Conservation (phyloP, 1,140 invertebrate species). For the Euura saliciscinereae region DNA sequence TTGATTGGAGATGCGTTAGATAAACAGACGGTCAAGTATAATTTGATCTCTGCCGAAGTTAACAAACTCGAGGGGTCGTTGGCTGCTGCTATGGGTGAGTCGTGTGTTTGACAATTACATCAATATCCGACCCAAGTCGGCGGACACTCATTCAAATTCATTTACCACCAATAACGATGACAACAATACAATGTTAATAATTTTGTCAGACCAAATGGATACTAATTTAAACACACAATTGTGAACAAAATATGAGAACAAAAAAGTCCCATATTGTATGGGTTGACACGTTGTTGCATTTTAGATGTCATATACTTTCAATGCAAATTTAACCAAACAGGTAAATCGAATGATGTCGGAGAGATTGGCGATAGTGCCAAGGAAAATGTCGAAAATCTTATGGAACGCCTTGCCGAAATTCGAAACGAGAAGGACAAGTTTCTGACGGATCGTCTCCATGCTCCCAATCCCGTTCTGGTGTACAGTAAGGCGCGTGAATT, state of each 20-base stretch:
- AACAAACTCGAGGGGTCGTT: constrained; percentile 39
- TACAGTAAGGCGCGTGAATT: constrained; percentile 41
- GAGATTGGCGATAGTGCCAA: constrained; percentile 14
- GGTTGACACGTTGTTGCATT: no score
- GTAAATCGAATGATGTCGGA: constrained; percentile 23
- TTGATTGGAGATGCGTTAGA: constrained; percentile 42
- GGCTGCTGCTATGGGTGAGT: constrained; percentile 35
- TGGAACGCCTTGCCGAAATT: constrained; percentile 38
- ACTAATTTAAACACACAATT: no score
- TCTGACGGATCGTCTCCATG: constrained; percentile 34
- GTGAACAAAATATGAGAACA: no score
- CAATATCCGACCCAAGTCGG: no score
- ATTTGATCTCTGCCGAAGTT: constrained; percentile 36
- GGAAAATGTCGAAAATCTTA: constrained; percentile 22
- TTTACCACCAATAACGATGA: no score
- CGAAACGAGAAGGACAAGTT: constrained; percentile 40
- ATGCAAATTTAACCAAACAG: constrained; percentile 13
- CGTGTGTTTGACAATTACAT: neutral
- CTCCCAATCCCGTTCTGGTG: constrained; percentile 44
- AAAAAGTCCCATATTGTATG: no score
- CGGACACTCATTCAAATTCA: no score
- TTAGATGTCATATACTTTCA: no score
- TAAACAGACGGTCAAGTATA: constrained; percentile 35
- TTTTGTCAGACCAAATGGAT: no score
- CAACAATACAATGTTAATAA: no score